Conservation (phyloP, 2,113 vertebrate genomes). For the Festucalex cinctus region DNA sequence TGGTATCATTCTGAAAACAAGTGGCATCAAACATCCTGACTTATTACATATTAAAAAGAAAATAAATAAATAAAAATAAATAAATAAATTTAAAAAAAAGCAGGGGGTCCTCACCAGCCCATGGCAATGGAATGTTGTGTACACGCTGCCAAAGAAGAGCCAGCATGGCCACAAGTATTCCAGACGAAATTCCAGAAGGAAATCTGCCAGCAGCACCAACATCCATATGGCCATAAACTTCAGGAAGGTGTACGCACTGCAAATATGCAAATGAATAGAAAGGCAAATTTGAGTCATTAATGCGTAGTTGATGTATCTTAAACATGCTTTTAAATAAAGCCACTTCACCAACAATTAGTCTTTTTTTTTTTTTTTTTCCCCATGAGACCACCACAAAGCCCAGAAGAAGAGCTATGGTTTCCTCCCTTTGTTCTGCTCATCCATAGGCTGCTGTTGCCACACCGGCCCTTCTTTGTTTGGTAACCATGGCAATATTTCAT, state of each 20-base stretch:
- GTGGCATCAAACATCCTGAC: too few relatives aligned
- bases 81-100: too few relatives aligned
- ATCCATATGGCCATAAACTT: constrained; percentile 78
- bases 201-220: constrained; percentile 78
- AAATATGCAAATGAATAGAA: constrained; percentile 6
- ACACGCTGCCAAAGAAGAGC: constrained; percentile 79
- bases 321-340: constrained; percentile 15
- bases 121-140: constrained; percentile 81
- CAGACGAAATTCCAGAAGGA: constrained; percentile 77
- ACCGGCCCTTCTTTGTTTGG: constrained; percentile 76
- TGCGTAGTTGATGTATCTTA: constrained; percentile 17
- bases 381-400: constrained; percentile 28
- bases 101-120: constrained; percentile 70
- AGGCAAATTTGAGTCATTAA: too few relatives aligned
- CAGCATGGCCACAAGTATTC: constrained; percentile 82
- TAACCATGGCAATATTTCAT: constrained; percentile 78
- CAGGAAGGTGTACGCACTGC: constrained; percentile 76
- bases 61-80: too few relatives aligned
- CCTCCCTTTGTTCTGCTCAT: constrained; percentile 72
- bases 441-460: constrained; percentile 56
- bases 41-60: too few relatives aligned
- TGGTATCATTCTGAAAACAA: too few relatives aligned
- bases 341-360: constrained; percentile 32
- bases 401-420: constrained; percentile 44
- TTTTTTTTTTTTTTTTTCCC: constrained; percentile 36